Percentiles rank a stretch among this genome's conserved stretches.
These are phyloP conservation scores for Dryomyza anilis DNA, from an alignment of 2,888 invertebrate species.

Conservation along the genomic window DNA sequence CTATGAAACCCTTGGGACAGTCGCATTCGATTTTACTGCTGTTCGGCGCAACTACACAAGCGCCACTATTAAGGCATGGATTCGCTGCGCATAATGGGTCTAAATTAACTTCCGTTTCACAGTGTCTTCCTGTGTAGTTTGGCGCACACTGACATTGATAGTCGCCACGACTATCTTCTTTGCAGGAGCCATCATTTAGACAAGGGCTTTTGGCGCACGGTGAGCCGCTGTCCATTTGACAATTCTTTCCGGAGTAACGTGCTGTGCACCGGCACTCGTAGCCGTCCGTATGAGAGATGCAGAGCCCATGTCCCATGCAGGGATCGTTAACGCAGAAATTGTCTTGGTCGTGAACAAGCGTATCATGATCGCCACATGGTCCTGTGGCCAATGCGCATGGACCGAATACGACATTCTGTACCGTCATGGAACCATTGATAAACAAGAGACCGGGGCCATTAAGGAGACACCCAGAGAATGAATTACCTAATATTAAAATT, in stretches of 20 bases:
- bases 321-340: slow-evolving; percentile 81
- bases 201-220: slow-evolving; percentile 76
- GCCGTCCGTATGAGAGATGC: slow-evolving; percentile 74
- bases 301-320: slow-evolving; percentile 82
- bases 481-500: slow-evolving; percentile 77
- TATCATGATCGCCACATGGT: slow-evolving; percentile 68
- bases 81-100: slow-evolving; percentile 74
- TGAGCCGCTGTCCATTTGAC: slow-evolving; percentile 80
- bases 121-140: slow-evolving; percentile 72
- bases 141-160: slow-evolving; percentile 74
- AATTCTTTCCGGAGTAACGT: slow-evolving; percentile 85
- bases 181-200: slow-evolving; percentile 75
- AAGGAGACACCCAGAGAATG: slow-evolving; percentile 81
- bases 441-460: slow-evolving; percentile 88
- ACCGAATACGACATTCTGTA: slow-evolving; percentile 75
- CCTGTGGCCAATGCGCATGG: slow-evolving; percentile 76
- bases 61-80: slow-evolving; percentile 81
- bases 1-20: slow-evolving; percentile 65
- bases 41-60: slow-evolving; percentile 70
- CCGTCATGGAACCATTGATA: slow-evolving; percentile 68
- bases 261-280: slow-evolving; percentile 86
- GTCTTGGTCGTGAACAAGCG: slow-evolving; percentile 65
- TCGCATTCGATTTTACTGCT: slow-evolving; percentile 66
- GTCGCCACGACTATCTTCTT: slow-evolving; percentile 70
- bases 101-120: slow-evolving; percentile 74